phyloP scores from a whole-genome alignment of 2,888 invertebrate genomes.

The Gortyna flavago region DNA sequence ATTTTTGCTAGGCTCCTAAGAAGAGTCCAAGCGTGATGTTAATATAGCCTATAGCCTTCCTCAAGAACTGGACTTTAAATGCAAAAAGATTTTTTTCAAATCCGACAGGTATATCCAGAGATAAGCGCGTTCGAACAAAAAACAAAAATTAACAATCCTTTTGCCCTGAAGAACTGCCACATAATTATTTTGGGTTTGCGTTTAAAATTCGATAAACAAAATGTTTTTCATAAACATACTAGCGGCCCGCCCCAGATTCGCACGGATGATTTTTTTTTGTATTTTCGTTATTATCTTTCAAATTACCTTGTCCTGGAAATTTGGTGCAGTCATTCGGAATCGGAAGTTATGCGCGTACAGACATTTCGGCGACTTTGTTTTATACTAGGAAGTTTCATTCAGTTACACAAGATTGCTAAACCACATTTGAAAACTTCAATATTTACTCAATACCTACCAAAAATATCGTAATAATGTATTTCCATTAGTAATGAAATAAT shows the following conservation, averaged over 20 bases:
- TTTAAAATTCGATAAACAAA: neutral
- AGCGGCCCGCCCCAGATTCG: no score
- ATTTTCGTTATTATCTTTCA: no score
- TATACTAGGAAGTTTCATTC: neutral
- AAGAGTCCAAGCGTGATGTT: no score
- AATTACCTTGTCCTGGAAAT: no score
- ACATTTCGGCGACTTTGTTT: no score
- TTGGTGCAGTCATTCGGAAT: no score
- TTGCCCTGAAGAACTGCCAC: neutral
- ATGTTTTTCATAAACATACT: neutral
- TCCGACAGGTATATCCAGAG: neutral
- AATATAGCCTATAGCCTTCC: no score
- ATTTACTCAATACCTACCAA: neutral
- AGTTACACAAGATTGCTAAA: neutral
- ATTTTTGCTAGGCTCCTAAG: neutral
- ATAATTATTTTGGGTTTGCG: neutral
- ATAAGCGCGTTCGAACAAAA: neutral
- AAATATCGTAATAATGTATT: neutral
- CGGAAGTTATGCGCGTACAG: no score
- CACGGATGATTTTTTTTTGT: no score
- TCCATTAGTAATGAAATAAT: conserved; percentile 14
- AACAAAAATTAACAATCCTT: neutral
- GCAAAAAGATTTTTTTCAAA: neutral
- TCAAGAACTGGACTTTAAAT: neutral
- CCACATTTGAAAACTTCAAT: neutral